These are phyloP conservation scores for Zosterops japonicus DNA, from an alignment of 2,113 vertebrate species.

Conservation along the genomic window DNA sequence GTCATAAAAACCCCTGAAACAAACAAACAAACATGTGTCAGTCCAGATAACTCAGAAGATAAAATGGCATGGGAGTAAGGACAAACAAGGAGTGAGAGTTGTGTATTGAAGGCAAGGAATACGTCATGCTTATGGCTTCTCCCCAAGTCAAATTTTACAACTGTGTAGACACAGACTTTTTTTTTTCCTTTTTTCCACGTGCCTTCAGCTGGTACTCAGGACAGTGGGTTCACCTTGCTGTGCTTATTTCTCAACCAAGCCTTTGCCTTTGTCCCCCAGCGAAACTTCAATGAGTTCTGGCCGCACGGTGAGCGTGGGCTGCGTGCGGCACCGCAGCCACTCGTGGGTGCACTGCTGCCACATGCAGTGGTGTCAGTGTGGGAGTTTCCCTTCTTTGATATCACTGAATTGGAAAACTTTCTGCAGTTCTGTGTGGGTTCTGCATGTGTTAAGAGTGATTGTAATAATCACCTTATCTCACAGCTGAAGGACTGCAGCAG, in stretches of 20 bases:
- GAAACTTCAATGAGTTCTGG: neutral
- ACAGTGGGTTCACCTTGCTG: neutral
- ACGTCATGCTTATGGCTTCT: neutral
- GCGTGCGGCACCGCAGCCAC: fast-evolving
- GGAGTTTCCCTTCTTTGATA: neutral
- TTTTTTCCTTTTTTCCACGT: neutral
- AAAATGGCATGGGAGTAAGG: neutral
- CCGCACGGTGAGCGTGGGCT: neutral
- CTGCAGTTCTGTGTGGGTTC: neutral
- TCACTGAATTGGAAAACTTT: neutral
- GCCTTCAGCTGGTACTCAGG: neutral
- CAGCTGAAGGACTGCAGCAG: neutral
- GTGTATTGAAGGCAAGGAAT: neutral
- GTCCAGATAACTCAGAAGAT: neutral
- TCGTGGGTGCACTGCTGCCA: neutral
- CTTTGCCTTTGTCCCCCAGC: neutral
- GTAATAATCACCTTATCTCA: neutral
- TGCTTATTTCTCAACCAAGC: neutral
- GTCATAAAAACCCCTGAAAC: neutral
- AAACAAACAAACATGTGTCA: neutral
- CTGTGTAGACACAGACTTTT: fast-evolving
- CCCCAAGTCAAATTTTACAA: neutral
- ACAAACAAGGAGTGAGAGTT: neutral
- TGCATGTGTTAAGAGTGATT: neutral
- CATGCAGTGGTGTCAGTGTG: neutral